A percentile compares a stretch with the other conserved stretches of the same genome.
Evolutionary conservation across 2,888 invertebrate genomes (phyloP).

Genomic region (Xanthorhoe spadicearia): DNA sequence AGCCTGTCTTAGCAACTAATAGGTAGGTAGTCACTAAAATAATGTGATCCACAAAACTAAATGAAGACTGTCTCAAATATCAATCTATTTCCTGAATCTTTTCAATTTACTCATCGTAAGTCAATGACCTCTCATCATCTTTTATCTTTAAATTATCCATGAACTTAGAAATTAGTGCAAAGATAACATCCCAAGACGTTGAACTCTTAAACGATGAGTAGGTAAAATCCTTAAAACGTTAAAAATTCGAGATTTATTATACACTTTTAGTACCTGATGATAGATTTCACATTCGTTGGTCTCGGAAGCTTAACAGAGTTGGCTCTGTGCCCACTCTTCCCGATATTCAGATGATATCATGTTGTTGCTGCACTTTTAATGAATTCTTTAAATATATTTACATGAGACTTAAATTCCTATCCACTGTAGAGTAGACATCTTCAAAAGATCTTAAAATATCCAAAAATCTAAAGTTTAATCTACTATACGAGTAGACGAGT

Average conservation of each 20-base stretch:
- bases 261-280: constrained; percentile 21
- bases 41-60: neutral
- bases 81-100: neutral
- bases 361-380: constrained; percentile 34
- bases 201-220: neutral
- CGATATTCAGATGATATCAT: constrained; percentile 35
- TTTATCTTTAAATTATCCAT: neutral
- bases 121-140: neutral
- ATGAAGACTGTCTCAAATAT: neutral
- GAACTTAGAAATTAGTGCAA: neutral
- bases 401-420: neutral
- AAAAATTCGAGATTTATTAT: constrained; percentile 8
- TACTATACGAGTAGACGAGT: no score
- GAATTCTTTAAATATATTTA: neutral
- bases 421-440: no score
- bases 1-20: no score
- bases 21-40: no score
- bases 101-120: neutral
- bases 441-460: no score
- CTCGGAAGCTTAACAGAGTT: constrained; percentile 32
- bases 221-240: neutral
- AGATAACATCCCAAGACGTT: neutral
- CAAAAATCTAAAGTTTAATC: no score
- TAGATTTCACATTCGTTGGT: constrained; percentile 10
- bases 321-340: constrained; percentile 33